Evolutionary conservation across 2,113 vertebrate genomes (phyloP).

Genomic region (Urocitellus parryii): DNA sequence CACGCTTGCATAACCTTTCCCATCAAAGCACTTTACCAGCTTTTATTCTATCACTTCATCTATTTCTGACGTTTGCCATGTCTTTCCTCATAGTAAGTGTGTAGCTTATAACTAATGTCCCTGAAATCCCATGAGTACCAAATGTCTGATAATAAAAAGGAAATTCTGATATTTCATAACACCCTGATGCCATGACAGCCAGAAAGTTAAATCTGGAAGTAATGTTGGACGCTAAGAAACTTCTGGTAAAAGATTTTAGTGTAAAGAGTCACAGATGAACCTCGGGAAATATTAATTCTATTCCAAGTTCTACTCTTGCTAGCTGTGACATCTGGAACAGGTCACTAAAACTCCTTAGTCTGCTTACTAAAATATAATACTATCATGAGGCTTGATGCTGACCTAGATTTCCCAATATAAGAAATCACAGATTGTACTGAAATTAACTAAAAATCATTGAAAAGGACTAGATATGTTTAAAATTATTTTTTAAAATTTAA

Average conservation of each 20-base stretch:
- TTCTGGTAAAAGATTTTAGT: conserved; percentile 16
- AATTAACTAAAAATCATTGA: neutral
- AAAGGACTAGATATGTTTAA: neutral
- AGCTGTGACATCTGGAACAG: neutral
- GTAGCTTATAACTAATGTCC: conserved; percentile 79
- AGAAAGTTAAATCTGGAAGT: conserved; percentile 55
- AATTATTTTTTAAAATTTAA: conserved; percentile 3
- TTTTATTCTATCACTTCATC: conserved; percentile 86
- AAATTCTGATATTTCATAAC: conserved; percentile 77
- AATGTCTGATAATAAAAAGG: conserved; percentile 73
- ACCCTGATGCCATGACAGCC: conserved; percentile 68
- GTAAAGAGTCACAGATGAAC: neutral
- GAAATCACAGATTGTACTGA: neutral
- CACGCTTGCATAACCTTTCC: conserved; percentile 84
- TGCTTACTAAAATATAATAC: conserved; percentile 63
- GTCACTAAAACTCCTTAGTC: conserved; percentile 57
- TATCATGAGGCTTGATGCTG: neutral
- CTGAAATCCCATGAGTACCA: conserved; percentile 79
- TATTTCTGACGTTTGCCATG: conserved; percentile 82
- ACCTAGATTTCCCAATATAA: conserved; percentile 36
- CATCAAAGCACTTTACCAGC: conserved; percentile 84
- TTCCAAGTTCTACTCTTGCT: neutral
- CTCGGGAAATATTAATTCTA: conserved; percentile 14
- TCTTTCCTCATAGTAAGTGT: conserved; percentile 74
- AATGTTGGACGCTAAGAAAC: neutral